Evolutionary conservation across 2,797 vertebrate species (phyloP), one percentile per base, ranked within the genome.

Genomic region (Cyclura pinguis): DNA sequence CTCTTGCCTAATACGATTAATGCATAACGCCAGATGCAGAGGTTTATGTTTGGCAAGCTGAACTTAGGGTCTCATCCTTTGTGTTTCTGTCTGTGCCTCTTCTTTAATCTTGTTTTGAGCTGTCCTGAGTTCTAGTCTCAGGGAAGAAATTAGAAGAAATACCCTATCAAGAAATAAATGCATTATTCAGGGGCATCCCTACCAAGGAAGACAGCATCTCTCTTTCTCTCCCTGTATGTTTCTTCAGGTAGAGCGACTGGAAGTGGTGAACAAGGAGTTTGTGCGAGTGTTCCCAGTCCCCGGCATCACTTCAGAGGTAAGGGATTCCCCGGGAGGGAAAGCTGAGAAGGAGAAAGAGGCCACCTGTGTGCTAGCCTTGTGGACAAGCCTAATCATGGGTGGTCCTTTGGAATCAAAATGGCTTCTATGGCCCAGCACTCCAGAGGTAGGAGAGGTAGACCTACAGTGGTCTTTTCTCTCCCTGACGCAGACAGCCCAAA

Each of bases 191-290:
- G 2, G 13, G 4, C 29, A 29, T 14, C 10, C 29, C 42, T 3
- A 2, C 47, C 24, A 38, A 52, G 47, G 10, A 52, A 52, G 42
- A 5, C 47, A 50, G 7, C 29, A 1, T 14, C 20, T 35, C 3
- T 6, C 20, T 12, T 20, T 22, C 47, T 73, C 27, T 22, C 8
- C n/a, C 6, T 32, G 10, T 6, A 8, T 29, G 7, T 29, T 12
- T 24, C 52, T 86, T 73, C 20, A 98, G 98, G 98, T 98, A 67
- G 97, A 98, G 1, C 96, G 97, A 0, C 92, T 98, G 73, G 98
- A 98, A 91, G 98, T 98, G 0, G 95, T 98, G 42, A 98, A 98
- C 95, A 98, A 98, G 82, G 97, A 98, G 93, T 98, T 96, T 77
- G 98, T 98, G 52, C 93, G 96, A 32, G 98, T 98, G 8, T 95